These are phyloP conservation scores for Bambusicola thoracicus DNA, from an alignment of 2,113 vertebrate genomes.

Conservation along the genomic window DNA sequence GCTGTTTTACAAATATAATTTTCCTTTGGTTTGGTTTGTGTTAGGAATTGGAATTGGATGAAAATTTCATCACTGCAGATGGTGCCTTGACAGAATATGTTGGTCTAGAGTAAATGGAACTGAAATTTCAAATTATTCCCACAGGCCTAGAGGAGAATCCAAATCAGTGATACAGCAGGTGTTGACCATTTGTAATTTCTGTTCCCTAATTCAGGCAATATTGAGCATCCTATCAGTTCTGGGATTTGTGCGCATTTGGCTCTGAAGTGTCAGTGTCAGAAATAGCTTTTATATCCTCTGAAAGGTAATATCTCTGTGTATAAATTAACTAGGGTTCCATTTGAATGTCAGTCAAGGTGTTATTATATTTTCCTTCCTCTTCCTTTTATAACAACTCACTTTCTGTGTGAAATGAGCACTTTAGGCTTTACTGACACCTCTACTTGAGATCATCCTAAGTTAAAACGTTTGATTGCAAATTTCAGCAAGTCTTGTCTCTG, in stretches of 20 bases:
- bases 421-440: not conserved
- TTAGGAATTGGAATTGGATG: not conserved
- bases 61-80: slow-evolving; percentile 35
- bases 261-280: not conserved
- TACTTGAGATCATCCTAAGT: not conserved
- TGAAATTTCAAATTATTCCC: not conserved
- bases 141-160: not conserved
- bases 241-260: not conserved
- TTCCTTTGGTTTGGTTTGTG: not conserved
- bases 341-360: not conserved
- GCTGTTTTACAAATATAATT: not conserved
- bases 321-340: not conserved
- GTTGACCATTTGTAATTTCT: not conserved
- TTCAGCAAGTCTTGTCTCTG: not conserved
- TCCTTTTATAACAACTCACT: not conserved
- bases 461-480: not conserved
- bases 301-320: not conserved
- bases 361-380: not conserved
- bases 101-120: slow-evolving; percentile 11
- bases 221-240: not conserved
- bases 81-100: slow-evolving; percentile 35
- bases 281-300: not conserved
- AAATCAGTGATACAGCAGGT: slow-evolving; percentile 12
- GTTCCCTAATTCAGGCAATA: not conserved
- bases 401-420: not conserved